Conservation (phyloP, 2,888 invertebrate species). For the Campoplex capitator region DNA sequence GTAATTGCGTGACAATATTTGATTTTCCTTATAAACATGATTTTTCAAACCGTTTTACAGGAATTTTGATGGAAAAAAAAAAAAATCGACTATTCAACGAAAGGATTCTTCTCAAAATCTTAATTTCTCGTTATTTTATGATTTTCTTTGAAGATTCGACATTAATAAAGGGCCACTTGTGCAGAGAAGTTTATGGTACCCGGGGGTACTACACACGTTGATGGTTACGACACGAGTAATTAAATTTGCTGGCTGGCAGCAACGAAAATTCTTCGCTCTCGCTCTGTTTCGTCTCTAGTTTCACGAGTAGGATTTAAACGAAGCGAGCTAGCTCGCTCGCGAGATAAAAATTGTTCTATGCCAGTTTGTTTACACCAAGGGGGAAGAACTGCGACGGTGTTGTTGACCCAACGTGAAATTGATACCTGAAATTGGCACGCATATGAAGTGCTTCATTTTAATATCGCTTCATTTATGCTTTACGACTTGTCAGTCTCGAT, state of each 20-base stretch:
- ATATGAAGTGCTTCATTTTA: background rate
- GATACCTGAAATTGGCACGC: background rate
- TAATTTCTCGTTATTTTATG: slow-evolving; percentile 14
- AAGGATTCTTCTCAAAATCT: background rate
- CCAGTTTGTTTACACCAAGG: slow-evolving; percentile 24
- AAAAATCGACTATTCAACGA: background rate
- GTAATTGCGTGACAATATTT: background rate
- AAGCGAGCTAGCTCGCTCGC: background rate
- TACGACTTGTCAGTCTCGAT: background rate
- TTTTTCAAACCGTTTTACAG: background rate
- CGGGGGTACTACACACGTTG: background rate
- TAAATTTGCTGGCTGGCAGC: slow-evolving; percentile 50
- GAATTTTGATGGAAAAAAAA: background rate
- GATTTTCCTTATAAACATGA: background rate
- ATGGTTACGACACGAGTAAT: slow-evolving; percentile 40
- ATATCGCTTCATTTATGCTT: background rate
- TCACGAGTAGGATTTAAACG: slow-evolving; percentile 7
- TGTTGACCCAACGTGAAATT: slow-evolving; percentile 26
- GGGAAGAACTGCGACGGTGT: slow-evolving; percentile 1
- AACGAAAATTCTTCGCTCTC: slow-evolving; percentile 9
- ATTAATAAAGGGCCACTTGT: slow-evolving; percentile 30
- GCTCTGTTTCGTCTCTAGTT: slow-evolving; percentile 35
- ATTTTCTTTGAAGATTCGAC: slow-evolving; percentile 27
- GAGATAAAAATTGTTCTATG: slow-evolving; percentile 3
- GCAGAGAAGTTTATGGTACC: background rate